Evolutionary conservation across 2,888 invertebrate genomes (phyloP), one percentile per base, ranked within the genome.

Genomic region (Drosophila niveifrons): DNA sequence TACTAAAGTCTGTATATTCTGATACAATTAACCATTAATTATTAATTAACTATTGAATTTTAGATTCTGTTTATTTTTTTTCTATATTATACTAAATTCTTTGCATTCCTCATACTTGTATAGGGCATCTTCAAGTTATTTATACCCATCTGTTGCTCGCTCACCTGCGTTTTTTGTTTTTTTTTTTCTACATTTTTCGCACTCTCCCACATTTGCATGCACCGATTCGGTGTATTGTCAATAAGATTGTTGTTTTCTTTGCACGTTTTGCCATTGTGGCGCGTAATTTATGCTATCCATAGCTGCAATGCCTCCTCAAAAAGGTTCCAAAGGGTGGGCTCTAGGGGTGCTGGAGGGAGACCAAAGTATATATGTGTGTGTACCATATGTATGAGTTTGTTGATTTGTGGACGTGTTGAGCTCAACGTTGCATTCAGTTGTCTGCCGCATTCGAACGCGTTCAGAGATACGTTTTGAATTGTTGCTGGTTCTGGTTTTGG

Each of bases 251-350:
- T 57, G 57, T 47, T 57, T 46, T 57, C 47, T 46, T 57, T 57
- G 57, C 47, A 46, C 43, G 47, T 15, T 56, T 56, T 39, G 68
- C 43, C 68, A 72, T 79, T 74, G 77, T 83, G 80, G 55, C 51
- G 68, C 69, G 75, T 72, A 81, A 83, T 83, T 81, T 86, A 82
- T 83, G 84, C 75, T 47, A 62, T 61, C 59, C 70, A 64, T 63
- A 61, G 73, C 59, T 55, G 66, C 51, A 51, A 55, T 66, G 51
- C 66, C 61, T 71, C 41, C 67, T 51, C 36, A 50, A 34, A 34
- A 15, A 28, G 15, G 31, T 9, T 29, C 39, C 44, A 10, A 3
- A 44, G 29, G 51, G 36, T 36, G 29, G 23, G 28, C 29, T 31
- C 10, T 11, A 56, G 41, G 47, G 47, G 18, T 39, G 59, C 11